phyloP scores from a whole-genome alignment of 2,888 invertebrate species.

The Drosophila flavopinicola region DNA sequence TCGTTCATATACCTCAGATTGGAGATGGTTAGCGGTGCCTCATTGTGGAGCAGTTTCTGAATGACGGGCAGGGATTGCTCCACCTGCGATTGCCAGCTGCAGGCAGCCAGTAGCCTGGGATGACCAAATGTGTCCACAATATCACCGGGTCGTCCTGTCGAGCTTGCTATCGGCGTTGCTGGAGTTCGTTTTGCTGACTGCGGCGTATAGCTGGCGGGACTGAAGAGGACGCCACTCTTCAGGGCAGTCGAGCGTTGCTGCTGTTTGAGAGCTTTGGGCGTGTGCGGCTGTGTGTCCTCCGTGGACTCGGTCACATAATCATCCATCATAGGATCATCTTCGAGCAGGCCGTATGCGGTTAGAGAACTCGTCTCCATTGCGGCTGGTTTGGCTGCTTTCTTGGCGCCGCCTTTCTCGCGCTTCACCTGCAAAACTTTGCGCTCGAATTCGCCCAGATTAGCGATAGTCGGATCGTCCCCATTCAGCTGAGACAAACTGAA shows the following conservation, averaged over 20 bases:
- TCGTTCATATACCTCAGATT: slow-evolving; percentile 85
- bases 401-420: slow-evolving; percentile 81
- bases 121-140: slow-evolving; percentile 87
- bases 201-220: slow-evolving; percentile 83
- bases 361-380: slow-evolving; percentile 59
- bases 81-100: slow-evolving; percentile 76
- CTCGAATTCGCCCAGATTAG: slow-evolving; percentile 87
- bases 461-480: slow-evolving; percentile 87
- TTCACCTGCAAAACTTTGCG: slow-evolving; percentile 87
- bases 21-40: slow-evolving; percentile 79
- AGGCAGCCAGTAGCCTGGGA: slow-evolving; percentile 85
- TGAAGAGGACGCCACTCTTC: slow-evolving; percentile 79
- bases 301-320: slow-evolving; percentile 66
- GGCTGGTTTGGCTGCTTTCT: slow-evolving; percentile 47
- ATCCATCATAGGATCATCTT: slow-evolving; percentile 67
- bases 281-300: slow-evolving; percentile 33
- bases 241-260: slow-evolving; percentile 67
- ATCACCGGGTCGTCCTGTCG: slow-evolving; percentile 85
- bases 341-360: slow-evolving; percentile 78
- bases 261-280: slow-evolving; percentile 67
- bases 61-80: slow-evolving; percentile 82
- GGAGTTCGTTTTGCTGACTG: slow-evolving; percentile 65
- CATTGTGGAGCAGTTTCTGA: slow-evolving; percentile 86
- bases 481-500: slow-evolving; percentile 88
- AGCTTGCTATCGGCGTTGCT: slow-evolving; percentile 3